Evolutionary conservation across 2,113 vertebrate genomes (phyloP).

Genomic region (Setophaga kirtlandii): DNA sequence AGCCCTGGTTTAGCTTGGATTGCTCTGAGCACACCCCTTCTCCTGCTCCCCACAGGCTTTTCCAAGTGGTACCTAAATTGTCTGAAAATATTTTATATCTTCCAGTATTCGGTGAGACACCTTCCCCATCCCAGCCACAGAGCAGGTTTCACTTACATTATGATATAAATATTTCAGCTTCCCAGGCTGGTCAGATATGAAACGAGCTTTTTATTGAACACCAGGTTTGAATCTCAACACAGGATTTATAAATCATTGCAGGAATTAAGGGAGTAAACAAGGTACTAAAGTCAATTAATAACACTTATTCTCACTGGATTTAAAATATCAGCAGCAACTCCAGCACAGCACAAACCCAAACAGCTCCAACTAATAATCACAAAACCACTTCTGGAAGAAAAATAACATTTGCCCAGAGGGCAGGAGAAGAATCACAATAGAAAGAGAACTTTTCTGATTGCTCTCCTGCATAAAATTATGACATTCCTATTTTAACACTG

Average conservation of each 20-base stretch:
- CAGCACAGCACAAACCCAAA: not conserved
- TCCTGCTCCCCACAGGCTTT: not conserved
- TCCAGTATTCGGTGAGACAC: not conserved
- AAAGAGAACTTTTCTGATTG: not conserved
- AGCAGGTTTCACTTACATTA: not conserved
- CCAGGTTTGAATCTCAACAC: not conserved
- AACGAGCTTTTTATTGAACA: conserved; percentile 12
- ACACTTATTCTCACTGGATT: not conserved
- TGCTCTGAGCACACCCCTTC: not conserved
- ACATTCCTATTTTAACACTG: not conserved
- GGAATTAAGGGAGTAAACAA: not conserved
- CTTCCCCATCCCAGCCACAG: not conserved
- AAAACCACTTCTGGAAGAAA: not conserved
- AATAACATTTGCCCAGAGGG: not conserved
- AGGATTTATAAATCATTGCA: not conserved
- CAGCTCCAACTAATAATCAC: not conserved
- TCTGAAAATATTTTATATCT: not conserved
- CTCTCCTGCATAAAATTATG: not conserved
- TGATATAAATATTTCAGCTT: not conserved
- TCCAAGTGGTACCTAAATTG: not conserved
- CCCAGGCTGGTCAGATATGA: not conserved
- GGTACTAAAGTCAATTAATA: not conserved
- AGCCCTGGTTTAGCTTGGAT: not conserved
- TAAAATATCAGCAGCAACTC: not conserved
- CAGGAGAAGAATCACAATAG: not conserved